Conservation (phyloP, 92 coral and sea anemone genomes). For the Zoanthus sansibaricus region DNA sequence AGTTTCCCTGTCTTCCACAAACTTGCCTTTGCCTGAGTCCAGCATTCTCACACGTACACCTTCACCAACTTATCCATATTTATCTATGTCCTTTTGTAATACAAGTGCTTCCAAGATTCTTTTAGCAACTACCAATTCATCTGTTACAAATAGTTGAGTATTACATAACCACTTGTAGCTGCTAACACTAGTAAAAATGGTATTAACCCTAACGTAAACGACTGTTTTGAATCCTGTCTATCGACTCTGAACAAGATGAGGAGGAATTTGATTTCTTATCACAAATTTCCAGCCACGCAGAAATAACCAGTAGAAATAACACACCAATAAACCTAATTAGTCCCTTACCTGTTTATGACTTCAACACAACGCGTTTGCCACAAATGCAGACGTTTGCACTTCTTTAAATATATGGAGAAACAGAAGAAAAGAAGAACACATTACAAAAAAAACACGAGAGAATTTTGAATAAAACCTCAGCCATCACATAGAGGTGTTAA, state of each 20-base stretch:
- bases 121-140: neutral
- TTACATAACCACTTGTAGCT: neutral
- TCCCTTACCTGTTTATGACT: constrained; percentile 3
- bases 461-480: neutral
- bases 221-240: neutral
- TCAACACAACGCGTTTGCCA: neutral
- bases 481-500: constrained; percentile 15
- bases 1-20: neutral
- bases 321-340: neutral
- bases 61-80: neutral
- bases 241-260: neutral
- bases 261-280: constrained; percentile 6
- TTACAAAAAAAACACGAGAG: neutral
- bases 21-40: neutral
- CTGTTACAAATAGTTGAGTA: constrained; percentile 9
- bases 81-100: too few relatives aligned
- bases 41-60: neutral
- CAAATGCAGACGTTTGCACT: neutral
- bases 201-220: constrained; percentile 1
- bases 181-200: too few relatives aligned
- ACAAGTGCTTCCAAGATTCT: neutral
- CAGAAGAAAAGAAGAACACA: too few relatives aligned
- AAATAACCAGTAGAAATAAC: neutral
- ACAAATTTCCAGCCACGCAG: neutral
- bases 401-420: too few relatives aligned